Base-by-base conservation (phyloP, 30 jellyfish, hydroid and myxozoan genomes). In the Cassiopea xamachana region DNA sequence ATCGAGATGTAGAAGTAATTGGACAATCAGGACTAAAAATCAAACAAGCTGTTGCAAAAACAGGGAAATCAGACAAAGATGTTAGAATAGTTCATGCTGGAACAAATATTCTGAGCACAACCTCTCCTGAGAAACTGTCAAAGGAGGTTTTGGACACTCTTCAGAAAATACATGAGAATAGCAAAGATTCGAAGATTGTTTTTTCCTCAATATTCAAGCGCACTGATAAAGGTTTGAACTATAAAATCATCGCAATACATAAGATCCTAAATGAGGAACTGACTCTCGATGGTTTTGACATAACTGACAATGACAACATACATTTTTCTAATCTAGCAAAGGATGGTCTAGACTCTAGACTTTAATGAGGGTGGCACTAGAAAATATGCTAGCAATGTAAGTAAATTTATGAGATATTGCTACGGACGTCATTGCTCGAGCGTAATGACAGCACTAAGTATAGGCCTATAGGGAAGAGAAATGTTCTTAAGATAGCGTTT, bases 321-420 rank as follows among this genome's bases (percentile, higher is more conserved):
- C 39, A 58, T 17, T 84, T 72, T 72, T 58, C 86, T 45, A 84
- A 45, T 51, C 74, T 84, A 77, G 47, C 48, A 4, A 84, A 69
- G 27, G 86, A 68, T 46, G 92, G 92, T 27, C 39, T 27, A 27
- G 39, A 27, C 39, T 46, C 71, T 84, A 62, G 86, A 70, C 51
- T 48, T 84, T n/a, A 84, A 69, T 70, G 92, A 84, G 17, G 92
- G 85, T n/a, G 92, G 92, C 48, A 69, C 68, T 9, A 47, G 92
- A 72, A 72, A 84, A 69, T 51, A 43, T 69, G 84, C 92, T 17
- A 47, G 92, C 17, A 69, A 84, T 50, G 48, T 84, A 48, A 69
- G 39, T 73, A 72, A 84, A 70, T 84, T 84, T 72, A 68, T 84
- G 18, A 84, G 68, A 50, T 84, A 84, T 51, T 84, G 77, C 45